Conservation (phyloP, 2,797 vertebrate genomes). For the Muscicapa comitata region DNA sequence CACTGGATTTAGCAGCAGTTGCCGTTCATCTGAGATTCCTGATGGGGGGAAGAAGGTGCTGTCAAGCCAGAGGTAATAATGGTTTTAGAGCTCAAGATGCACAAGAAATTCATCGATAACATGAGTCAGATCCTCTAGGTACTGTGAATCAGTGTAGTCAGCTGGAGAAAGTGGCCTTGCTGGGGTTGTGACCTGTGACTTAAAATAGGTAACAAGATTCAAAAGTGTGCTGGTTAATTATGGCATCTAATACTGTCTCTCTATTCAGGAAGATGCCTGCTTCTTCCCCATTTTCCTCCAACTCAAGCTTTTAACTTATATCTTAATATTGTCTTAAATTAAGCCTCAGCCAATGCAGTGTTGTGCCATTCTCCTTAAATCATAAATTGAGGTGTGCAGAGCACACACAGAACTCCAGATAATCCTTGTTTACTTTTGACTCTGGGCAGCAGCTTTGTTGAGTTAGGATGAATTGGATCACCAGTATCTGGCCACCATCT, state of each 20-base stretch:
- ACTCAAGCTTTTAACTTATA: not conserved
- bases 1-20: not conserved
- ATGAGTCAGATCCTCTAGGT: not conserved
- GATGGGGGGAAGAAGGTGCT: not conserved
- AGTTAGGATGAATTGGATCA: not conserved
- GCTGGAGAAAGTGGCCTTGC: not conserved
- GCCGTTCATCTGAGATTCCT: not conserved
- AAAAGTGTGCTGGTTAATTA: not conserved
- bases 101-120: rapidly evolving
- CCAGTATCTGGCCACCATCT: not conserved
- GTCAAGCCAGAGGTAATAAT: not conserved
- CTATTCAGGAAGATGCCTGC: not conserved
- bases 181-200: not conserved
- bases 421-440: not conserved
- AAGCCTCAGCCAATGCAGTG: not conserved
- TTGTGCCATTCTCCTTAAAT: not conserved
- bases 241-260: not conserved
- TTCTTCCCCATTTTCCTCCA: not conserved
- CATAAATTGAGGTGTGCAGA: not conserved
- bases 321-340: not conserved
- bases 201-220: not conserved
- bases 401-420: not conserved
- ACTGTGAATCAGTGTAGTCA: rapidly evolving
- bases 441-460: not conserved
- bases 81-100: not conserved